Evolutionary conservation across 2,797 vertebrate species (phyloP).

Genomic region (Enteromius radiatus): DNA sequence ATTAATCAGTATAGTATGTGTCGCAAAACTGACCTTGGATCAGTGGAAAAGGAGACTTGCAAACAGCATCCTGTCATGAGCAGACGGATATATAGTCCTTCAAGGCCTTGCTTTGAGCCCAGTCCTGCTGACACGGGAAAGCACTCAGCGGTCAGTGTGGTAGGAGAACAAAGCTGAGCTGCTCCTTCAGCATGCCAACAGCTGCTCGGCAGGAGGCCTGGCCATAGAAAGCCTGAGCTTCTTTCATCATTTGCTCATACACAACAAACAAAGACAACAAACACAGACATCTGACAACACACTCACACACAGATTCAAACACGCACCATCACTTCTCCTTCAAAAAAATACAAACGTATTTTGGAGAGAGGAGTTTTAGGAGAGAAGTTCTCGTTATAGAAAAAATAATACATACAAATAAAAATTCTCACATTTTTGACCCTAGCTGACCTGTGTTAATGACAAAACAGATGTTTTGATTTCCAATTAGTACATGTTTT

Average conservation of each 20-base stretch:
- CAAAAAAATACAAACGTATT: constrained; percentile 25
- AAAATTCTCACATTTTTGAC: background rate
- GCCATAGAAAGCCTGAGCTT: constrained; percentile 26
- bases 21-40: constrained; percentile 14
- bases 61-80: constrained; percentile 50
- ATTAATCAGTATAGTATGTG: background rate
- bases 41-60: constrained; percentile 25
- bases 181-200: constrained; percentile 60
- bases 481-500: background rate
- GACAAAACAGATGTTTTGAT: background rate
- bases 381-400: background rate
- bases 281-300: constrained; percentile 32
- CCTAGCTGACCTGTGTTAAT: background rate
- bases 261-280: constrained; percentile 36
- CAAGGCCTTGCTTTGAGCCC: constrained; percentile 31
- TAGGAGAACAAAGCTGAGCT: constrained; percentile 54
- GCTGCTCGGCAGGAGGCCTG: constrained; percentile 63
- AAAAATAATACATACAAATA: background rate
- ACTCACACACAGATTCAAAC: constrained; percentile 18
- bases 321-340: background rate
- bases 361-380: background rate
- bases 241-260: constrained; percentile 22
- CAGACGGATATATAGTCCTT: constrained; percentile 54
- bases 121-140: constrained; percentile 60
- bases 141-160: constrained; percentile 51